Evolutionary conservation across 64 coral and sea anemone species (phyloP).

Genomic region (Pocillopora verrucosa): DNA sequence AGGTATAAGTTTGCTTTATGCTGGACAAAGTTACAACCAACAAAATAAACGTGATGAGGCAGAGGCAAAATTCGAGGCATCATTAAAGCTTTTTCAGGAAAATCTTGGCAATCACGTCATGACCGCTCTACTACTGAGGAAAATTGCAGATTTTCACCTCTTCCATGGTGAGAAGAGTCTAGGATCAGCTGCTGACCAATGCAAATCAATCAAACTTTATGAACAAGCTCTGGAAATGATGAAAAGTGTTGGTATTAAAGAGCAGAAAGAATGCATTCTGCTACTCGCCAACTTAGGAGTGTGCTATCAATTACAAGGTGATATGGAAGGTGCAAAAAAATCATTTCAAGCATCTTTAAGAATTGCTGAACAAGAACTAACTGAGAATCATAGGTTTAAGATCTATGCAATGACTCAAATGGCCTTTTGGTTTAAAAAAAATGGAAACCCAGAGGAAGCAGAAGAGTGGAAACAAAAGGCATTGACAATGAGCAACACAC

Average conservation of each 20-base stretch:
- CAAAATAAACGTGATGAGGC: slow-evolving; percentile 6
- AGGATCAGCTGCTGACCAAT: neutral
- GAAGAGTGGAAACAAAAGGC: neutral
- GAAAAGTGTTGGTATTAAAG: neutral
- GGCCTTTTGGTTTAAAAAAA: slow-evolving; percentile 9
- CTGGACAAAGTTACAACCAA: slow-evolving; percentile 7
- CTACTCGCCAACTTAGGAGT: slow-evolving; percentile 9
- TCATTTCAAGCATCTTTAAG: neutral
- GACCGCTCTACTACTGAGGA: slow-evolving; percentile 4
- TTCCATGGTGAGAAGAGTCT: slow-evolving; percentile 16
- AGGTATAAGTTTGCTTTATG: slow-evolving; percentile 8
- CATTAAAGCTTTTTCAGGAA: slow-evolving; percentile 11
- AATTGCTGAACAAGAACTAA: slow-evolving; percentile 34
- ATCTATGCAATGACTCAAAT: slow-evolving; percentile 22
- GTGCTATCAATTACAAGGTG: neutral
- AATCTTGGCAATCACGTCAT: slow-evolving; percentile 22
- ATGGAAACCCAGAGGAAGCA: slow-evolving; percentile 6
- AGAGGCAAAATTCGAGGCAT: slow-evolving; percentile 8
- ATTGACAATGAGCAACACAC: neutral
- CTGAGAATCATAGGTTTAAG: slow-evolving; percentile 23
- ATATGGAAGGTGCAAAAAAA: neutral
- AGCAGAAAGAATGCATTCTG: slow-evolving; percentile 29
- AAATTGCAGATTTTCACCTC: slow-evolving; percentile 36
- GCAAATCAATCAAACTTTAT: neutral
- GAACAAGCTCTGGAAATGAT: slow-evolving; percentile 26